phyloP scores from a whole-genome alignment of 2,113 vertebrate genomes.

The Otolemur garnettii region DNA sequence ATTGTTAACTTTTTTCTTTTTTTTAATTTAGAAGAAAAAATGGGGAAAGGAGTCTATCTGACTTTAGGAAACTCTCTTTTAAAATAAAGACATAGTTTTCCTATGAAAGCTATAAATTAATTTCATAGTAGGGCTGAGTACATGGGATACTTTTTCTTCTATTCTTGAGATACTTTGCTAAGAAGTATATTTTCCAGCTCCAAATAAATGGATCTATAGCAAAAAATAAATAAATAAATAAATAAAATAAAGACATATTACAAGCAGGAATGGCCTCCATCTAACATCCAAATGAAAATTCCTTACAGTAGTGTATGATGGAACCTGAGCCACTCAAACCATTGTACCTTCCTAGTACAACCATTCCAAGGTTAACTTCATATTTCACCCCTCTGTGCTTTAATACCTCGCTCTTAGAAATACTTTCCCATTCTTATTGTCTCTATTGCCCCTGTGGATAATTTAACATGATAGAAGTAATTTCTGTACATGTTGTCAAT shows the following conservation, averaged over 20 bases:
- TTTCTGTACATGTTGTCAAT: constrained; percentile 28
- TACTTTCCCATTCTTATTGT: background rate
- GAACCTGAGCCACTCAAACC: background rate
- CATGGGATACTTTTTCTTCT: no score
- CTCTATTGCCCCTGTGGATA: background rate
- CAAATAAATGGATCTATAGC: no score
- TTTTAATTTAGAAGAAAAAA: background rate
- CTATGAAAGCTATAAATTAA: no score
- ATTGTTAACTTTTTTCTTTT: background rate
- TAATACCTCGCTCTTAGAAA: constrained; percentile 53
- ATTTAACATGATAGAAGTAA: background rate
- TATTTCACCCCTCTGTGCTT: constrained; percentile 3
- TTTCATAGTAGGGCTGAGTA: no score
- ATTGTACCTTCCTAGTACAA: background rate
- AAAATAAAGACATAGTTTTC: background rate
- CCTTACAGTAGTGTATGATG: background rate
- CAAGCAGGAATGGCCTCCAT: background rate
- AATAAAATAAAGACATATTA: background rate
- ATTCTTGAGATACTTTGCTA: no score
- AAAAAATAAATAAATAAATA: no score
- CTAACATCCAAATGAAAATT: constrained; percentile 36
- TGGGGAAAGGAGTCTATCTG: background rate
- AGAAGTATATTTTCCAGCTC: no score
- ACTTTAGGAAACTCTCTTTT: background rate
- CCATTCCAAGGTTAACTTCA: background rate